Evolutionary conservation across 1,140 invertebrate species (phyloP).

Genomic region (Macrosteles quadrilineatus): DNA sequence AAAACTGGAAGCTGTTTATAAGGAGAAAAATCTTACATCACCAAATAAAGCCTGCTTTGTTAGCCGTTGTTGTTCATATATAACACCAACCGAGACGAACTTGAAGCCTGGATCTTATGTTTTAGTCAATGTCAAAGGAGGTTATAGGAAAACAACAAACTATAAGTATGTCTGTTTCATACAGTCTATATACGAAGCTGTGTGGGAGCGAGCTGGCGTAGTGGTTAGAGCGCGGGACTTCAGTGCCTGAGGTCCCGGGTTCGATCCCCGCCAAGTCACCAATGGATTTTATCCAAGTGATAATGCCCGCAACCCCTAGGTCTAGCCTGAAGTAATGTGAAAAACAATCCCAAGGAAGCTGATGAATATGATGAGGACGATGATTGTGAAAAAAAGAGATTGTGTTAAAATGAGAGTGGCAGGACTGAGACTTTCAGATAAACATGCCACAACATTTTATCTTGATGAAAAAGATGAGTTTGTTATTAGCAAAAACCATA

Average conservation of each 20-base stretch:
- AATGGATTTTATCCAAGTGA: no score
- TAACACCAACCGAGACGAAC: not conserved
- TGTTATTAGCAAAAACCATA: not conserved
- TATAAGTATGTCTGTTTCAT: conserved; percentile 10
- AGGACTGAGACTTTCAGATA: conserved; percentile 2
- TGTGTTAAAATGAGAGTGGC: not conserved
- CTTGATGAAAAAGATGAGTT: conserved; percentile 17
- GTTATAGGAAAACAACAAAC: conserved; percentile 6
- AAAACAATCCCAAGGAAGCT: no score
- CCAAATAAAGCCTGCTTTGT: no score
- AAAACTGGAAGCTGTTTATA: no score
- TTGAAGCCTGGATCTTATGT: conserved; percentile 10
- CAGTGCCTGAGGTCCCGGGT: no score
- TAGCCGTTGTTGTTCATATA: no score
- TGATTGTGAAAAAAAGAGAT: not conserved
- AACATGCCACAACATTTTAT: conserved; percentile 14
- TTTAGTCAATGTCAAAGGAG: conserved; percentile 2
- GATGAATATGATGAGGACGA: conserved; percentile 5
- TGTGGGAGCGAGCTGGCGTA: no score
- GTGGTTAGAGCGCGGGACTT: no score
- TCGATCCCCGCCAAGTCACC: no score
- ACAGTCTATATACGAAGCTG: not conserved
- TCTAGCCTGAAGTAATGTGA: no score
- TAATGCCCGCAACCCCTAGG: no score
- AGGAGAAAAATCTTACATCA: no score